Base-by-base conservation (phyloP, 2,113 vertebrate genomes). In the Zapornia atra region DNA sequence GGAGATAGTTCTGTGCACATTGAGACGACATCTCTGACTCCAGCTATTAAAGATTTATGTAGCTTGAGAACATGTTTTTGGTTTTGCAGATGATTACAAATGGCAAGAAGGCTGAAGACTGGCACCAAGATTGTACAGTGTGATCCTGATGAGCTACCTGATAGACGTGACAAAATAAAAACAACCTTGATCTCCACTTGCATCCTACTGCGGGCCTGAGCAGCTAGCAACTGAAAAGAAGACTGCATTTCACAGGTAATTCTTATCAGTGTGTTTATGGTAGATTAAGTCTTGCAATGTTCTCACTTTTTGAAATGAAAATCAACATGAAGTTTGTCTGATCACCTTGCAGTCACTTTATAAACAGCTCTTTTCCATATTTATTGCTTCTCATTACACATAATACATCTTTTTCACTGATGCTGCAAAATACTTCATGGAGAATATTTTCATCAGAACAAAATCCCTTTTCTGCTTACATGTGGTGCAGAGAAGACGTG, bases 11-110 rank as follows among this genome's bases (percentile, higher is more conserved):
- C 19, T 2, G 36, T 44, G 54, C 50, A 64, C 25, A 15, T 34
- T 25, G 76, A 87, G 77, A 75, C 6, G n/a, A 92, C 66, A 12
- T 63, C n/a, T 65, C 56, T 63, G 77, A 50, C 77, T 89, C 80
- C 42, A 50, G 60, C 51, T 80, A 78, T 94, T 66, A 87, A 94
- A 89, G 77, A 93, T 92, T 82, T 75, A 75, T 84, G 82, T 82
- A 56, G 61, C 84, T 94, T 66, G 36, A 91, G 90, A 92, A 92
- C 56, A 36, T 44, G 68, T 89, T 94, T 89, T 89, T 84, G 77
- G 29, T 83, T 88, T 68, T 91, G 73, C 73, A 90, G 88, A 40
- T 91, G 94, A 93, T 82, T 70, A 31, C 70, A 84, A 75, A 73
- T 64, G 93, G 77, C 87, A 84, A 79, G 82, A 63, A 86, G 53